Conservation (phyloP, 2,113 vertebrate species). For the Salminus brasiliensis region DNA sequence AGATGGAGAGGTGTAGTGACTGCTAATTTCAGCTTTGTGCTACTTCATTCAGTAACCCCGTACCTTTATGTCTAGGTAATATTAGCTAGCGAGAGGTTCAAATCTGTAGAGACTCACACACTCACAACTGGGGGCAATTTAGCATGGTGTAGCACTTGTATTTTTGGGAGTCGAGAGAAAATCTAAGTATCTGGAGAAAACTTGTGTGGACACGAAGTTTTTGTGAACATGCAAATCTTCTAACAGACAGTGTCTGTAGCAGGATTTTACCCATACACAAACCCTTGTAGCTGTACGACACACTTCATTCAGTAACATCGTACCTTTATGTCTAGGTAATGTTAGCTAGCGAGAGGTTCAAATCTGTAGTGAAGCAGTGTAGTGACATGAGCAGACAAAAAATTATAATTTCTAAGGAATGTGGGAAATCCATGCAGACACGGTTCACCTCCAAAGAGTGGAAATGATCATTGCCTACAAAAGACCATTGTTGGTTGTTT, state of each 20-base stretch:
- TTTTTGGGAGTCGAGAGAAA: too few relatives aligned
- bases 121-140: too few relatives aligned
- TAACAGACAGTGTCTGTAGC: too few relatives aligned
- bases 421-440: slow-evolving; percentile 30
- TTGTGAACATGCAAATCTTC: too few relatives aligned
- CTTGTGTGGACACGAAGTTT: too few relatives aligned
- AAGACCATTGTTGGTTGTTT: slow-evolving; percentile 57
- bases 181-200: too few relatives aligned
- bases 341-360: not conserved
- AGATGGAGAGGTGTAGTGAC: too few relatives aligned
- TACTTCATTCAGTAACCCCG: not conserved
- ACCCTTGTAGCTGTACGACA: too few relatives aligned
- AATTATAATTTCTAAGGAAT: slow-evolving; percentile 14
- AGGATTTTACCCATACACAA: too few relatives aligned
- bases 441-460: slow-evolving; percentile 33
- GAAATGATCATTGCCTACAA: slow-evolving; percentile 52
- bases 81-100: not conserved
- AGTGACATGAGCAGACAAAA: not conserved
- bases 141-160: too few relatives aligned
- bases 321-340: not conserved
- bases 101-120: too few relatives aligned
- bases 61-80: not conserved
- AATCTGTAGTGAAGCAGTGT: slow-evolving; percentile 24
- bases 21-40: too few relatives aligned
- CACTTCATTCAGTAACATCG: not conserved